A percentile compares a stretch with the other conserved stretches of the same genome.
Conservation (phyloP, 2,888 invertebrate genomes). For the Cerceris ruficornis region DNA sequence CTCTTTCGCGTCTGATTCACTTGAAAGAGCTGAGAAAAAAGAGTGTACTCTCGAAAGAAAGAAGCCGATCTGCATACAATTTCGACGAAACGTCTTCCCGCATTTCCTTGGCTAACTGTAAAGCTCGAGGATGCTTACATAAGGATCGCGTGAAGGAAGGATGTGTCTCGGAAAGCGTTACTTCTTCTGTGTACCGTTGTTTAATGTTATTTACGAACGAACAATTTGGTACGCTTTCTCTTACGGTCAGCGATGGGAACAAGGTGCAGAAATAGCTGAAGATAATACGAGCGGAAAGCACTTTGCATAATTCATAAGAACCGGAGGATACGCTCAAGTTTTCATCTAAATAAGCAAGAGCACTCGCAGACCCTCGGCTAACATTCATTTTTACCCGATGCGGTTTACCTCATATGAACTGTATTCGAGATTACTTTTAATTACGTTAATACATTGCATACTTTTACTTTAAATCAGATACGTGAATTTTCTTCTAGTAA, state of each 20-base stretch:
- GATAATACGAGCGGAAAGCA: slow-evolving; percentile 52
- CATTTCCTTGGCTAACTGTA: background rate
- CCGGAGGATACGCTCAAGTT: slow-evolving; percentile 12
- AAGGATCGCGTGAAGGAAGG: background rate
- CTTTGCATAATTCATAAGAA: slow-evolving; percentile 55
- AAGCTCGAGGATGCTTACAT: background rate
- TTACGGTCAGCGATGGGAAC: slow-evolving; percentile 45
- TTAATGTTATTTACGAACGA: slow-evolving; percentile 23
- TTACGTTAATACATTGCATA: background rate
- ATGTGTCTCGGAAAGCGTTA: background rate
- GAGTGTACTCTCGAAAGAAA: too few relatives aligned
- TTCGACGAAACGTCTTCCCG: background rate
- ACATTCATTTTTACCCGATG: slow-evolving; percentile 29
- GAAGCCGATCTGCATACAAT: too few relatives aligned
- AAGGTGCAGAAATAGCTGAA: slow-evolving; percentile 38
- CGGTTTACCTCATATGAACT: background rate
- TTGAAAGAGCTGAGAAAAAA: too few relatives aligned
- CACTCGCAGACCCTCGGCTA: slow-evolving; percentile 28
- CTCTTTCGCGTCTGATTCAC: too few relatives aligned
- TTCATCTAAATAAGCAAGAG: slow-evolving; percentile 41
- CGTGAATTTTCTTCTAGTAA: too few relatives aligned
- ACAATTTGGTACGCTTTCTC: slow-evolving; percentile 51
- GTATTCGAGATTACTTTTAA: background rate
- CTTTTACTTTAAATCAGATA: too few relatives aligned
- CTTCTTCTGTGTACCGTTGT: slow-evolving; percentile 4